Evolutionary conservation across 2,797 vertebrate genomes (phyloP).

Genomic region (Enteromius viviparus): DNA sequence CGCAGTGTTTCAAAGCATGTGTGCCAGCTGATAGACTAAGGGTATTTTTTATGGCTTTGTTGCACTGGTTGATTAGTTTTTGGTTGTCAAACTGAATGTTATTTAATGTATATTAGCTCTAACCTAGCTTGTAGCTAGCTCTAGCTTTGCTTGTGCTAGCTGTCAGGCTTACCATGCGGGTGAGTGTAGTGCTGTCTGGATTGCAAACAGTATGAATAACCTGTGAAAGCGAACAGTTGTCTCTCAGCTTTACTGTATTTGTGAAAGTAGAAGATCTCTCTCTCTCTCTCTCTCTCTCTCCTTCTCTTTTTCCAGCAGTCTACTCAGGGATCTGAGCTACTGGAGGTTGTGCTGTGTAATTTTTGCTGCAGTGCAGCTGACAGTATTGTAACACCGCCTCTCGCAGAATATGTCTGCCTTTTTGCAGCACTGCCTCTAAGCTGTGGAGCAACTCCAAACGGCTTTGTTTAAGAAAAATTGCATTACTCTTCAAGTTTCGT

Average conservation of each 20-base stretch:
- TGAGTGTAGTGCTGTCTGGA: slow-evolving; percentile 45
- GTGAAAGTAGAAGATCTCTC: slow-evolving; percentile 6
- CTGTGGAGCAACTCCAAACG: slow-evolving; percentile 77
- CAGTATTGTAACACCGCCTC: slow-evolving; percentile 76
- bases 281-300: slow-evolving; percentile 22
- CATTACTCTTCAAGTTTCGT: slow-evolving; percentile 62
- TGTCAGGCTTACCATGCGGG: slow-evolving; percentile 23
- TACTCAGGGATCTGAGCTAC: slow-evolving; percentile 71
- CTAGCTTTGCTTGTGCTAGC: slow-evolving; percentile 23
- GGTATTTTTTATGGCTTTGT: slow-evolving; percentile 10
- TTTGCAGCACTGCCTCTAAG: slow-evolving; percentile 72
- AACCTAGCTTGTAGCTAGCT: slow-evolving; percentile 27
- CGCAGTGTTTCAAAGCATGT: neutral
- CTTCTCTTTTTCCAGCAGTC: slow-evolving; percentile 43
- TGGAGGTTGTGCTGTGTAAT: slow-evolving; percentile 83
- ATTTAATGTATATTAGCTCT: slow-evolving; percentile 37
- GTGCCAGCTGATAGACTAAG: slow-evolving; percentile 3
- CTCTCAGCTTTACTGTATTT: slow-evolving; percentile 44
- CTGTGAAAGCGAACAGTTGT: slow-evolving; percentile 53
- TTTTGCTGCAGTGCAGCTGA: slow-evolving; percentile 95
- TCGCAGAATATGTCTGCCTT: slow-evolving; percentile 54
- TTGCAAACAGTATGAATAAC: slow-evolving; percentile 59
- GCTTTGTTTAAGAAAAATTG: slow-evolving; percentile 67
- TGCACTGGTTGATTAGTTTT: slow-evolving; percentile 22
- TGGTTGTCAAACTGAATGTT: slow-evolving; percentile 41